A percentile compares a stretch with the other conserved stretches of the same genome.
phyloP scores from a whole-genome alignment of 2,888 invertebrate species.

The Prosopocoilus inquinatus region DNA sequence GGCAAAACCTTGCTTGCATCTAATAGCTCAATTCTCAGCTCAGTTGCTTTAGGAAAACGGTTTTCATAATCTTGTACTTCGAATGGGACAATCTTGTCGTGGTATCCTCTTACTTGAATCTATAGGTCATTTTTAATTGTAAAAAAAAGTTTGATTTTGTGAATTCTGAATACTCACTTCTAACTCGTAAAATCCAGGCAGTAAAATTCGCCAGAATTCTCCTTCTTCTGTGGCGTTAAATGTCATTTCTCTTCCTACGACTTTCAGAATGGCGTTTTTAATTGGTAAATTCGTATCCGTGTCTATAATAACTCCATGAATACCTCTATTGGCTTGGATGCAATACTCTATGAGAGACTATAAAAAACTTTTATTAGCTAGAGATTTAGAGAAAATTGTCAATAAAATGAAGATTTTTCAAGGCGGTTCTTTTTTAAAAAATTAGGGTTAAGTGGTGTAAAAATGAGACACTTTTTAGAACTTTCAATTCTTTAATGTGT shows the following conservation, averaged over 20 bases:
- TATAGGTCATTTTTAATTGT: constrained; percentile 10
- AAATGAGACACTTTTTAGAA: too few species aligned
- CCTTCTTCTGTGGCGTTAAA: constrained; percentile 58
- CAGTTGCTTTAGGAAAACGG: constrained; percentile 11
- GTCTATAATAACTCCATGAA: constrained; percentile 59
- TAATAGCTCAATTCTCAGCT: constrained; percentile 9
- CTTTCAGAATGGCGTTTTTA: constrained; percentile 52
- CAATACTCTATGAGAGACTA: constrained; percentile 57
- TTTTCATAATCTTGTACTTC: constrained; percentile 7
- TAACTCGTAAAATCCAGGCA: constrained; percentile 61
- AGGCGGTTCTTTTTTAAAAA: too few species aligned
- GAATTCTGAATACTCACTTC: constrained; percentile 43
- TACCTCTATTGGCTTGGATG: constrained; percentile 58
- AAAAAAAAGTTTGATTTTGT: neutral
- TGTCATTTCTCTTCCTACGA: constrained; percentile 58
- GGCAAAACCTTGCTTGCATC: constrained; percentile 13
- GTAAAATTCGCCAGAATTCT: constrained; percentile 64
- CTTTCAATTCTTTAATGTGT: too few species aligned
- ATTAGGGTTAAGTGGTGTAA: too few species aligned
- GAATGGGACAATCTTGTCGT: constrained; percentile 14
- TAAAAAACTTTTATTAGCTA: constrained; percentile 24
- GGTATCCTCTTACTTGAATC: constrained; percentile 22
- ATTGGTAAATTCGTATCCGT: constrained; percentile 51
- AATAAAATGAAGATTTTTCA: too few species aligned
- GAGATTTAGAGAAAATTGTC: too few species aligned